Conservation (phyloP, 2,113 vertebrate genomes). For the Mixornis gularis region DNA sequence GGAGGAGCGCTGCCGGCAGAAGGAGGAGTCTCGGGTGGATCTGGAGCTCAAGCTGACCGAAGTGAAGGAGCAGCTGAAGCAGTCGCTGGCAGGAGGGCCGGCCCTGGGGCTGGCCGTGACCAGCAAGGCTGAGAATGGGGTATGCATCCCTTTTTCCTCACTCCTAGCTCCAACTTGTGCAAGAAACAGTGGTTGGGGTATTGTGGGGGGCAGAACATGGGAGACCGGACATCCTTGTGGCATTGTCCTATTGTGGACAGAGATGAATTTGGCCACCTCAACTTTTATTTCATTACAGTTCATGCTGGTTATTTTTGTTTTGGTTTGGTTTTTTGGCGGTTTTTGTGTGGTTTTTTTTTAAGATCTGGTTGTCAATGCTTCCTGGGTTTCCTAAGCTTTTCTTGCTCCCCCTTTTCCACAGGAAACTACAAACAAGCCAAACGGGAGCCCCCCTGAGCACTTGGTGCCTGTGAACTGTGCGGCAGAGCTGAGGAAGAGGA, state of each 20-base stretch:
- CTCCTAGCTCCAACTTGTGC: rapidly evolving
- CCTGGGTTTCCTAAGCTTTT: not conserved
- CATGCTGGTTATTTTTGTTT: too few species aligned
- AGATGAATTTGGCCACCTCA: not conserved
- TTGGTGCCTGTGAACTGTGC: constrained; percentile 87
- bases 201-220: not conserved
- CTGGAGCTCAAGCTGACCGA: constrained; percentile 85
- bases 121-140: constrained; percentile 71
- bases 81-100: constrained; percentile 84
- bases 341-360: not conserved
- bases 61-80: constrained; percentile 90
- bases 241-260: not conserved
- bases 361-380: not conserved
- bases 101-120: constrained; percentile 77
- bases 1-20: constrained; percentile 84
- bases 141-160: not conserved
- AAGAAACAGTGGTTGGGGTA: not conserved
- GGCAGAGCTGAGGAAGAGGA: constrained; percentile 84
- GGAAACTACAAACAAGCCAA: constrained; percentile 70
- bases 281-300: not conserved
- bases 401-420: not conserved
- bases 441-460: constrained; percentile 74
- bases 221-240: not conserved
- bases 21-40: constrained; percentile 84
- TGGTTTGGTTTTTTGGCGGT: too few species aligned